Percentiles rank a stretch among this genome's conserved stretches.
These are phyloP conservation scores for Diorhabda sublineata DNA, from an alignment of 1,140 invertebrate genomes.

Conservation along the genomic window DNA sequence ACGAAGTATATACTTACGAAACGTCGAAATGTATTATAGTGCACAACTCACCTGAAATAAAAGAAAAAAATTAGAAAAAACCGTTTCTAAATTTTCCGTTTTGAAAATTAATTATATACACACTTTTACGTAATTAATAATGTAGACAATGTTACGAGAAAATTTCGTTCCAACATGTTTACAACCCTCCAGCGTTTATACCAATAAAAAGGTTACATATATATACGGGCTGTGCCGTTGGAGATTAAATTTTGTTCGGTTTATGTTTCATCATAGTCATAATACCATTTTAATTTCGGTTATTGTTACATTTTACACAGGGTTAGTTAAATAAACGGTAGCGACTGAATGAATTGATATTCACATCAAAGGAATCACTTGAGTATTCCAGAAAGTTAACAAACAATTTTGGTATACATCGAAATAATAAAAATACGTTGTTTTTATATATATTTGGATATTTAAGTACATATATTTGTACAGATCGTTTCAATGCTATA, in stretches of 20 bases:
- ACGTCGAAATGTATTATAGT: too few species aligned
- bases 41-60: conserved; percentile 10
- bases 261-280: conserved; percentile 9
- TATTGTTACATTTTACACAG: conserved; percentile 9
- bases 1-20: too few species aligned
- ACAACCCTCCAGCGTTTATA: conserved; percentile 9
- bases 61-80: conserved; percentile 11
- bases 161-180: background rate
- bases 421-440: too few species aligned
- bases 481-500: too few species aligned
- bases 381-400: too few species aligned
- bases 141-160: background rate
- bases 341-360: background rate
- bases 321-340: background rate
- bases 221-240: background rate
- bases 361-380: too few species aligned
- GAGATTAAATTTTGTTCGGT: conserved; percentile 12
- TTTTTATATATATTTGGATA: too few species aligned
- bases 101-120: background rate
- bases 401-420: too few species aligned
- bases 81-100: background rate
- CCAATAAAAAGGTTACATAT: conserved; percentile 8
- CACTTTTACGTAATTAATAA: background rate
- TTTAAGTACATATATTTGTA: too few species aligned
- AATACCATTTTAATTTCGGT: conserved; percentile 6